Percentiles rank a stretch among this genome's conserved stretches.
phyloP scores from a whole-genome alignment of 1,140 invertebrate genomes.

The Idris sp. region DNA sequence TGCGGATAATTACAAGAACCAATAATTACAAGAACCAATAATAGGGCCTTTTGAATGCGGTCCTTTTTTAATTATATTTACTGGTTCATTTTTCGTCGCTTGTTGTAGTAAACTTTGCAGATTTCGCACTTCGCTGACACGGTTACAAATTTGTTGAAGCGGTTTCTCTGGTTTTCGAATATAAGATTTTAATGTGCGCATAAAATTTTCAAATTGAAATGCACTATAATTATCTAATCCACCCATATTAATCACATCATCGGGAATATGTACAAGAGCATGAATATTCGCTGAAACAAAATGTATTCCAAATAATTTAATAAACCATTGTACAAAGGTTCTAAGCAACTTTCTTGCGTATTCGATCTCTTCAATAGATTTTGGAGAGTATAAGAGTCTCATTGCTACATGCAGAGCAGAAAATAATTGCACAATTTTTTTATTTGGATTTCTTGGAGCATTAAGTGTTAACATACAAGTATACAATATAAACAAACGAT shows the following conservation, averaged over 20 bases:
- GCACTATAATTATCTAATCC: slow-evolving; percentile 8
- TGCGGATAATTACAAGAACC: neutral
- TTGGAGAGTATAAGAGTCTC: neutral
- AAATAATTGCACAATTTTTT: neutral
- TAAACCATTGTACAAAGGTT: slow-evolving; percentile 7
- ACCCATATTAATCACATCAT: slow-evolving; percentile 10
- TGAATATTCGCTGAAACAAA: slow-evolving; percentile 23
- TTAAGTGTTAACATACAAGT: neutral
- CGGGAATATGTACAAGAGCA: slow-evolving; percentile 10
- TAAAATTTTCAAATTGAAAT: slow-evolving; percentile 25
- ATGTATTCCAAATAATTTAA: neutral
- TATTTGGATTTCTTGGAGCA: neutral
- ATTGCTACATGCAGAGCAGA: slow-evolving; percentile 2
- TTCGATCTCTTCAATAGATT: neutral
- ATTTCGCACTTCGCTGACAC: neutral
- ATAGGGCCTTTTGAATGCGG: slow-evolving; percentile 10
- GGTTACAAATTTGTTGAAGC: slow-evolving; percentile 13
- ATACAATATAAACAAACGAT: neutral
- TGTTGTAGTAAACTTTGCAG: neutral
- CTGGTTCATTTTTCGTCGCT: neutral
- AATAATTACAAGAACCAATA: too few relatives aligned
- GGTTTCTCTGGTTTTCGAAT: slow-evolving; percentile 23
- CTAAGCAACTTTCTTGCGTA: neutral
- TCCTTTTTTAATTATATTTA: neutral
- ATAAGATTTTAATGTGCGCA: slow-evolving; percentile 6